Percentiles rank a stretch among this genome's conserved stretches.
phyloP scores from a whole-genome alignment of 2,113 vertebrate species.

The Todiramphus chloris region DNA sequence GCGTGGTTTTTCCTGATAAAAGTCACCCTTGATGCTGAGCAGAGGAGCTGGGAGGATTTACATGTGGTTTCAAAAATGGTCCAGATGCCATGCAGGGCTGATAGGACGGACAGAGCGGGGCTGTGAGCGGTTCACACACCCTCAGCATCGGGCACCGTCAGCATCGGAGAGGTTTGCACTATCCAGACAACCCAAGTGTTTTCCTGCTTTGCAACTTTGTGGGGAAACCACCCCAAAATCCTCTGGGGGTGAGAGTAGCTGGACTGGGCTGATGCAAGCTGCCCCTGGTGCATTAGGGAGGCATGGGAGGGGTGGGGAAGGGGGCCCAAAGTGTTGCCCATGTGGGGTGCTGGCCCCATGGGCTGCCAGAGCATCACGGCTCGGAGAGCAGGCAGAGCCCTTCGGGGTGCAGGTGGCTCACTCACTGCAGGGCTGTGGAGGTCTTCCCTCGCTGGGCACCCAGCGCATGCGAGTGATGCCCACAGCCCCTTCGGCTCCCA shows the following conservation, averaged over 20 bases:
- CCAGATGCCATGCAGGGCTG: not conserved
- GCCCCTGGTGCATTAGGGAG: not conserved
- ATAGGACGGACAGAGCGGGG: not conserved
- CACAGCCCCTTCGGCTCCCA: not conserved
- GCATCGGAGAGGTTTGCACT: not conserved
- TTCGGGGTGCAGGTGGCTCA: too few relatives aligned
- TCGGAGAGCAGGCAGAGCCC: not conserved
- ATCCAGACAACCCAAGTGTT: too few relatives aligned
- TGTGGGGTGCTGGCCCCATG: not conserved
- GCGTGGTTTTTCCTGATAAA: not conserved
- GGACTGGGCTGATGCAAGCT: not conserved
- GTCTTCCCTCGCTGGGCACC: too few relatives aligned
- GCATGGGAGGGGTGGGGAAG: not conserved
- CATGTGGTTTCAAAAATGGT: not conserved
- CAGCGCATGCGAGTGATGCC: fast-evolving
- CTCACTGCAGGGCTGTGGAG: not conserved
- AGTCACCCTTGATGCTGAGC: not conserved
- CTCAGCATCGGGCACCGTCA: fast-evolving
- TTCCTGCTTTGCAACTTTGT: not conserved
- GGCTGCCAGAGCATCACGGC: not conserved
- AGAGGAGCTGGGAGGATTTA: not conserved
- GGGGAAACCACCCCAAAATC: not conserved
- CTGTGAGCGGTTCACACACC: fast-evolving
- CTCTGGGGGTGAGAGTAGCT: not conserved
- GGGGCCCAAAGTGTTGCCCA: not conserved